phyloP scores from a whole-genome alignment of 2,113 vertebrate genomes.

The Cynocephalus volans region DNA sequence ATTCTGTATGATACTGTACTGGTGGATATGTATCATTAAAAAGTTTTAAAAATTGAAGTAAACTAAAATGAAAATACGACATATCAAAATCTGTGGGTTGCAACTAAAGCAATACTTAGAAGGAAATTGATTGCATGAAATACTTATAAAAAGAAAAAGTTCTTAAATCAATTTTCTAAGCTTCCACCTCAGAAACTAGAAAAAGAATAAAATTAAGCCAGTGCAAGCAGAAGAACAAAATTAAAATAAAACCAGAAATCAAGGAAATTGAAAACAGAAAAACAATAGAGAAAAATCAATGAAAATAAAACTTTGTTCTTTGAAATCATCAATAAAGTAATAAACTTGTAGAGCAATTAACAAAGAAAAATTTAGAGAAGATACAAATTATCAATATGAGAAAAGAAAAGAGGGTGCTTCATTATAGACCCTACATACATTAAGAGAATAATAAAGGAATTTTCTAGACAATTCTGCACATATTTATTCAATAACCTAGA shows the following conservation, averaged over 20 bases:
- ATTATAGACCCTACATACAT: not conserved
- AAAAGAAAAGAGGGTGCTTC: not conserved
- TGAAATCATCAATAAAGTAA: not conserved
- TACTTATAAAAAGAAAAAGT: not conserved
- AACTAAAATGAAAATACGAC: not conserved
- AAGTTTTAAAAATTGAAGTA: not conserved
- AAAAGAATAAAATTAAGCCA: not conserved
- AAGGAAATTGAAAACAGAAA: slow-evolving; percentile 33
- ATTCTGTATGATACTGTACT: not conserved
- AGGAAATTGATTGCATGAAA: not conserved
- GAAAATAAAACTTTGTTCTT: not conserved
- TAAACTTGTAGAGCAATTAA: not conserved
- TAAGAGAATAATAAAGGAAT: not conserved
- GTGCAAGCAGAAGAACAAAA: not conserved
- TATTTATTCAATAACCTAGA: not conserved
- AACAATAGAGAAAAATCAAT: slow-evolving; percentile 3
- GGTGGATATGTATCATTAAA: not conserved
- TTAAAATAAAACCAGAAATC: not conserved
- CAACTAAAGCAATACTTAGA: not conserved
- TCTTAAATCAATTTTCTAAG: not conserved
- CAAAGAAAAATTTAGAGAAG: not conserved
- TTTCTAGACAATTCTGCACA: not conserved
- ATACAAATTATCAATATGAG: not conserved
- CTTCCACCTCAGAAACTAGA: not conserved
- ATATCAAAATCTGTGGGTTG: not conserved